Percentiles rank a stretch among this genome's conserved stretches.
phyloP scores from a whole-genome alignment of 2,113 vertebrate species.

The Aegithalos caudatus region DNA sequence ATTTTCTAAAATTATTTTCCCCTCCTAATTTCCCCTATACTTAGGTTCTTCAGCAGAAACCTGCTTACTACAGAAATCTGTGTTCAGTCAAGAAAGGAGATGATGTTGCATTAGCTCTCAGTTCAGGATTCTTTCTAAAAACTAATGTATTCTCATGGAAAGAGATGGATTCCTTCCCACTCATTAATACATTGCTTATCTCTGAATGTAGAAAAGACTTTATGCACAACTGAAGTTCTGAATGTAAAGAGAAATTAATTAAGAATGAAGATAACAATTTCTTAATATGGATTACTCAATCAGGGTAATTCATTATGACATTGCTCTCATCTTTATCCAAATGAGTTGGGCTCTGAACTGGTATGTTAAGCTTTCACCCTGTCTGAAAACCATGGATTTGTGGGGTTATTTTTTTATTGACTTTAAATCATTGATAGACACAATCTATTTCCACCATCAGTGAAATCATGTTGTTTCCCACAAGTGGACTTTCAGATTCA shows the following conservation, averaged over 20 bases:
- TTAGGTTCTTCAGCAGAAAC: not conserved
- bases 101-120: not conserved
- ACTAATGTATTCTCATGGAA: not conserved
- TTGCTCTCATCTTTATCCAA: not conserved
- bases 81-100: not conserved
- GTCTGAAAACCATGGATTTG: not conserved
- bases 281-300: not conserved
- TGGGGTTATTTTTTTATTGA: not conserved
- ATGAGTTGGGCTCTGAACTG: not conserved
- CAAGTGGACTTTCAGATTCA: not conserved
- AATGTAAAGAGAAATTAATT: not conserved
- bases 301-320: not conserved
- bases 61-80: not conserved
- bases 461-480: not conserved
- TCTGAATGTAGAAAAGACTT: not conserved
- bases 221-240: not conserved
- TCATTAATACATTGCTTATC: not conserved
- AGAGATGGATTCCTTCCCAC: not conserved
- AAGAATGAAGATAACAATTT: not conserved
- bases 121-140: not conserved
- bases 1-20: not conserved
- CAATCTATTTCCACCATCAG: not conserved
- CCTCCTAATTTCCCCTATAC: not conserved
- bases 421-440: not conserved
- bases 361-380: not conserved